Conservation (phyloP, 1,140 invertebrate species). For the Drosophila ananassae region DNA sequence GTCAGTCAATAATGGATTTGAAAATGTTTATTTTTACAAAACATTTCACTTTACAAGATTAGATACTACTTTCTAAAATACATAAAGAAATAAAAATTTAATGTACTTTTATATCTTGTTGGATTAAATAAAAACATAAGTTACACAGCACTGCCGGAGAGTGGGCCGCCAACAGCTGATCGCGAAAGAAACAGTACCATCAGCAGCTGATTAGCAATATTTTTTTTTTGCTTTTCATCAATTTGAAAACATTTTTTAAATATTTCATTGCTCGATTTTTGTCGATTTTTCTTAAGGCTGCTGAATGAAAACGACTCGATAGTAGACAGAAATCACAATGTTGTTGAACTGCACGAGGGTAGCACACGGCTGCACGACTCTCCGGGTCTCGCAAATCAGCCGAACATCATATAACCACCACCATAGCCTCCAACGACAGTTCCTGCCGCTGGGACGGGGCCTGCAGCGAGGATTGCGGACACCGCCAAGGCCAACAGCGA, state of each 20-base stretch:
- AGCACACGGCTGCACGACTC: conserved; percentile 47
- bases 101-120: neutral
- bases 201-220: neutral
- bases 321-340: conserved; percentile 49
- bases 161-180: neutral
- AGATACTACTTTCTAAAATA: neutral
- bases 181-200: conserved; percentile 7
- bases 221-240: conserved; percentile 8
- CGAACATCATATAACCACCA: conserved; percentile 29
- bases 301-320: conserved; percentile 27
- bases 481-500: neutral
- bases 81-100: too few relatives aligned
- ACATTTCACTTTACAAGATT: neutral
- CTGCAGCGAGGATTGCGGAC: neutral
- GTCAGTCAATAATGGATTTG: too few relatives aligned
- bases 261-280: neutral
- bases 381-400: conserved; percentile 48
- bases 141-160: neutral
- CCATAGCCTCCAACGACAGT: conserved; percentile 13
- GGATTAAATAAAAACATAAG: neutral
- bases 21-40: too few relatives aligned
- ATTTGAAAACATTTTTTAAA: conserved; percentile 19
- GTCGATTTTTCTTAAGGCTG: conserved; percentile 14
- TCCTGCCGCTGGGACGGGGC: neutral
- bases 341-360: conserved; percentile 61